phyloP scores from a whole-genome alignment of 2,113 vertebrate genomes.

The Periophthalmus modestus region DNA sequence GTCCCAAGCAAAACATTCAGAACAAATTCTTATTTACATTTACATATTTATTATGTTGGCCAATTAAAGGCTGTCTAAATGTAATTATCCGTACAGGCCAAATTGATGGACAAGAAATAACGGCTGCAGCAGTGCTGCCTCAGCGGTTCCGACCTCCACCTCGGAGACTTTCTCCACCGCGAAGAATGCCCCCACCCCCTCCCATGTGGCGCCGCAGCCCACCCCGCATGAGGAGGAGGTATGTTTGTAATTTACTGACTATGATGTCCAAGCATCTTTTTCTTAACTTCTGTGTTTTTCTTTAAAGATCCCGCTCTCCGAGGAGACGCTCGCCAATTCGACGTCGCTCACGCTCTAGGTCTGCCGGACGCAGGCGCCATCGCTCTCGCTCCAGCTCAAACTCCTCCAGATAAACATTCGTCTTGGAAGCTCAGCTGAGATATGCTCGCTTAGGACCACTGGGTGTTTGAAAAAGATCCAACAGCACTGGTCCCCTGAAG shows the following conservation, averaged over 20 bases:
- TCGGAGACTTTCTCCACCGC: conserved; percentile 87
- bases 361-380: conserved; percentile 91
- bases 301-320: conserved; percentile 87
- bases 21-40: too few species aligned
- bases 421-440: conserved; percentile 13
- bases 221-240: conserved; percentile 96
- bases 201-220: conserved; percentile 97
- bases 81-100: conserved; percentile 80
- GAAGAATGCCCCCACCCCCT: conserved; percentile 92
- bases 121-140: conserved; percentile 89
- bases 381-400: conserved; percentile 97
- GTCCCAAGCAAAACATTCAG: too few species aligned
- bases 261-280: neutral
- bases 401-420: conserved; percentile 87
- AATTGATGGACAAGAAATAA: conserved; percentile 97
- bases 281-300: neutral
- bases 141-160: conserved; percentile 83
- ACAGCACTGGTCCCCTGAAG: conserved; percentile 23
- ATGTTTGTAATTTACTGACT: neutral
- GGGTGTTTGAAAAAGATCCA: conserved; percentile 19
- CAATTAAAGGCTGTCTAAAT: neutral
- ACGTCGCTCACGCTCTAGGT: conserved; percentile 89
- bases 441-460: conserved; percentile 1
- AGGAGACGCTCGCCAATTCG: conserved; percentile 91
- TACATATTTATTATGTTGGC: too few species aligned